Percentiles rank a stretch among this genome's conserved stretches.
Conservation (phyloP, 2,113 vertebrate genomes). For the Narcine bancroftii region DNA sequence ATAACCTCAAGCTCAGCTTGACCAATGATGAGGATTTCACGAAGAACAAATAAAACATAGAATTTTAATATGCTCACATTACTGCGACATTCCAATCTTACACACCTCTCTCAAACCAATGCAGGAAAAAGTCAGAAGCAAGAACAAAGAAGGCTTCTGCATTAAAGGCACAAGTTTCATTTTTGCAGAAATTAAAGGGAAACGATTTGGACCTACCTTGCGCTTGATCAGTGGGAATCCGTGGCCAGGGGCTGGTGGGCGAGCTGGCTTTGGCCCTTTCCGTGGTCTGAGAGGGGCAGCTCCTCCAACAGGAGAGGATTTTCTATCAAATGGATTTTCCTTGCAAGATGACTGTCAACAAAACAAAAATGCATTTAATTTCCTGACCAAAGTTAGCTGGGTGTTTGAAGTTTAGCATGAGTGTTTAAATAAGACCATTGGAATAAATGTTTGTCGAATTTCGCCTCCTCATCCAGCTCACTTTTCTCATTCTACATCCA, state of each 20-base stretch:
- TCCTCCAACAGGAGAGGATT: conserved; percentile 55
- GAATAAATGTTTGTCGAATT: too few species aligned
- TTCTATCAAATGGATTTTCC: conserved; percentile 86
- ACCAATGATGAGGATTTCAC: neutral
- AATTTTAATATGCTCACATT: neutral
- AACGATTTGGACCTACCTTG: conserved; percentile 61
- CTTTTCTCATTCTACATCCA: neutral
- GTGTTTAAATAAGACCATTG: neutral
- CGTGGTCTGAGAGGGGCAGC: conserved; percentile 51
- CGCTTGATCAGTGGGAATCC: conserved; percentile 89
- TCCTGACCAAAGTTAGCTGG: neutral
- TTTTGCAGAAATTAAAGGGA: neutral
- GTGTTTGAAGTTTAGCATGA: neutral
- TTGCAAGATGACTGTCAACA: conserved; percentile 74
- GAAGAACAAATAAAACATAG: neutral
- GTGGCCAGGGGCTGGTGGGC: conserved; percentile 66
- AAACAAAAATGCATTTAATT: neutral
- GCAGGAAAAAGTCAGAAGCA: neutral
- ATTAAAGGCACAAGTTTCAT: neutral
- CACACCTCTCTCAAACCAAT: neutral
- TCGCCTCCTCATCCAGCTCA: neutral
- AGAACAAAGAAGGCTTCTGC: neutral
- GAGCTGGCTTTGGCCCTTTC: conserved; percentile 66
- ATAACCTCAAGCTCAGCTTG: neutral
- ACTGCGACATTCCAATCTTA: neutral